A percentile compares a stretch with the other conserved stretches of the same genome.
These are phyloP conservation scores for Eidolon dupreanum DNA, from an alignment of 2,797 vertebrate genomes.

Conservation along the genomic window DNA sequence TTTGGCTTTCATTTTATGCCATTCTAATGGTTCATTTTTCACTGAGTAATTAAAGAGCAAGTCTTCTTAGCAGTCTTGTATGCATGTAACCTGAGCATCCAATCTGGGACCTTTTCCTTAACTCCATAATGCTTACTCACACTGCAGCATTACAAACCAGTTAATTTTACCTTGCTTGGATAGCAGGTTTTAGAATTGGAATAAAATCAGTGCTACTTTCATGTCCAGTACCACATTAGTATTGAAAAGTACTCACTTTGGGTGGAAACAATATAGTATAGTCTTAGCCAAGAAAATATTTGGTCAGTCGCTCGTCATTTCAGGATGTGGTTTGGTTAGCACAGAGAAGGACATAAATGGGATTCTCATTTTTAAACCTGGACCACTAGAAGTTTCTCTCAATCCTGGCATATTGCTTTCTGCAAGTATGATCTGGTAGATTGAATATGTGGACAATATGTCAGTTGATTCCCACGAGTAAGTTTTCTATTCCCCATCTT, in stretches of 20 bases:
- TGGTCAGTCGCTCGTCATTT: neutral
- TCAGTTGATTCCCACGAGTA: neutral
- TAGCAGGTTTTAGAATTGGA: neutral
- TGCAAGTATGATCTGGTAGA: neutral
- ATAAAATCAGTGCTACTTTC: neutral
- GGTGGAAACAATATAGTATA: neutral
- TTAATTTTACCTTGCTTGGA: neutral
- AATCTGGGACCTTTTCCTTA: neutral
- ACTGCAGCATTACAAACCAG: neutral
- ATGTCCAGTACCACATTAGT: neutral
- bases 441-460: neutral
- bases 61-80: neutral
- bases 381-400: neutral
- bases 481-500: neutral
- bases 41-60: neutral
- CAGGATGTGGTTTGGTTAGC: neutral
- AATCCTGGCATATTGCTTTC: neutral
- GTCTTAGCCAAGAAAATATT: neutral
- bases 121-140: neutral
- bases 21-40: neutral
- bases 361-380: neutral
- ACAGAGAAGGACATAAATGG: neutral
- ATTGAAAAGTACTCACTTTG: neutral
- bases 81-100: neutral
- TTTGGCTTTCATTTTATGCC: neutral